Conservation (phyloP, 2,797 vertebrate genomes). For the Diplodus puntazzo region DNA sequence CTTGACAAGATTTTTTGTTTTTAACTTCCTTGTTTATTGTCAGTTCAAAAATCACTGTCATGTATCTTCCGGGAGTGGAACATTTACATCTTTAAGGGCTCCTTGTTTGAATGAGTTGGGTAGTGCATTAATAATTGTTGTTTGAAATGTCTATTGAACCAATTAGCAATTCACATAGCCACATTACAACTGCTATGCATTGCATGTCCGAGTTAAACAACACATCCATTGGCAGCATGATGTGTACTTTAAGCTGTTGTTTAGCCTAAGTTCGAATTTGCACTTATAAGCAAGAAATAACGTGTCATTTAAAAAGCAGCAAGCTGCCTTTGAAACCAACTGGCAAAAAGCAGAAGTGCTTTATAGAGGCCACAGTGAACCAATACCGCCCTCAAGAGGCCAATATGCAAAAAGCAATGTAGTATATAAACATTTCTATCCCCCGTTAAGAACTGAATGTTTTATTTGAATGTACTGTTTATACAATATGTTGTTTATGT, state of each 20-base stretch:
- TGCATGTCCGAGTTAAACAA: neutral
- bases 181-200: neutral
- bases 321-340: neutral
- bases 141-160: neutral
- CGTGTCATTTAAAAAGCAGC: neutral
- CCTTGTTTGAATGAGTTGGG: neutral
- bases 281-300: neutral
- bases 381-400: constrained; percentile 41
- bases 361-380: neutral
- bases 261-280: neutral
- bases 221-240: neutral
- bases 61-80: neutral
- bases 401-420: neutral
- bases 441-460: too few relatives aligned
- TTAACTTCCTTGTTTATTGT: neutral
- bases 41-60: neutral
- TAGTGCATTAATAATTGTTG: neutral
- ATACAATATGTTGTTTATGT: neutral
- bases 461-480: neutral
- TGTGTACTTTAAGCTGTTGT: neutral
- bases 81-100: neutral
- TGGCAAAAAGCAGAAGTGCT: neutral
- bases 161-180: neutral
- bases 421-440: neutral
- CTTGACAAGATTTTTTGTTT: neutral